These are phyloP conservation scores for Anas bernieri DNA, from an alignment of 2,797 vertebrate genomes.

Conservation along the genomic window DNA sequence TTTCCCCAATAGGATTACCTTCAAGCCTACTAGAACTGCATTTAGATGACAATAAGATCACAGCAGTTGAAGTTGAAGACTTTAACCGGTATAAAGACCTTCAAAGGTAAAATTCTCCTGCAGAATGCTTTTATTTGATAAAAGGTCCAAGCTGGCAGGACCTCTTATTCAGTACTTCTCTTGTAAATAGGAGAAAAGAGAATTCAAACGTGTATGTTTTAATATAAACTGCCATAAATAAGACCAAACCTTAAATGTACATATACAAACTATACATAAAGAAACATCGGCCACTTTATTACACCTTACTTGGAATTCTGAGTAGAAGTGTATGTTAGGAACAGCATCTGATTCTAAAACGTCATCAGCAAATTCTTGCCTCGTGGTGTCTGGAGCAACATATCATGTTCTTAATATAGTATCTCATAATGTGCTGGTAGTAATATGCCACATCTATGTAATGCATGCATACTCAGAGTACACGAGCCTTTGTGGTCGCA, in stretches of 20 bases:
- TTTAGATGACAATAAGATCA: slow-evolving; percentile 95
- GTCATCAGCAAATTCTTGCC: background rate
- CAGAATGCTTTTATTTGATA: background rate
- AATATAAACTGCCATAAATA: background rate
- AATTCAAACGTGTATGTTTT: background rate
- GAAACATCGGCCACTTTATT: background rate
- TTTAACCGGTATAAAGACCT: slow-evolving; percentile 93
- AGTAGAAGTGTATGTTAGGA: background rate
- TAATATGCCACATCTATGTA: background rate
- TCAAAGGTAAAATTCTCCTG: slow-evolving; percentile 82
- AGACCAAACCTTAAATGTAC: background rate
- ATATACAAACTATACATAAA: background rate
- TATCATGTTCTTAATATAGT: rapidly evolving
- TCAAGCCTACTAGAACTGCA: slow-evolving; percentile 90
- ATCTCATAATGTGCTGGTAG: background rate
- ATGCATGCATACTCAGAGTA: background rate
- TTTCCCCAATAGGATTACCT: slow-evolving; percentile 81
- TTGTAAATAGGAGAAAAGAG: background rate
- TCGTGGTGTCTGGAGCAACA: background rate
- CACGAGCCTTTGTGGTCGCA: background rate
- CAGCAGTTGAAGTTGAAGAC: slow-evolving; percentile 91
- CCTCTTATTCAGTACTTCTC: background rate
- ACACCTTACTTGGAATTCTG: background rate
- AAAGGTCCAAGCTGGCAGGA: background rate
- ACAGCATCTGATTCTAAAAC: background rate